Base-by-base conservation (phyloP, 2,888 invertebrate genomes). In the Auanema sp. region DNA sequence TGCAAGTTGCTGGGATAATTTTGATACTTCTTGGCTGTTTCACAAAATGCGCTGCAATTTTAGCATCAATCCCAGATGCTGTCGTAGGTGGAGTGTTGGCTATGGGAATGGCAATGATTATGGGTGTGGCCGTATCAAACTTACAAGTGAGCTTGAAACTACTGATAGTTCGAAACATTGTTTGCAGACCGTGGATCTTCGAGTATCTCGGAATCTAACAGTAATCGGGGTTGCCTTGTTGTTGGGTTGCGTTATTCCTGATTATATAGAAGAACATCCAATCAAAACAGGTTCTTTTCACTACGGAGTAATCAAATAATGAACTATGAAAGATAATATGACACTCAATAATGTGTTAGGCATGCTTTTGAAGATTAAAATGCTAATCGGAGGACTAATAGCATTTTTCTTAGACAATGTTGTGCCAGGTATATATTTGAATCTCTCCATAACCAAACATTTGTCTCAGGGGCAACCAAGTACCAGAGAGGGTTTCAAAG, bases 351-450 rank as follows among this genome's bases (percentile, higher is more conserved):
- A 72, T 14, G 60, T 70, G n/a, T 43, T 79, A 12, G 69, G 68
- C 59, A 74, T 76, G 56, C 64, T 78, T 33, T 60, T 80, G 12
- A 54, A 56, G 12, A 78, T 77, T 55, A 50, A 65, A 23, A 78
- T 80, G 78, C 68, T 86, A 68, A 83, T 86, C 6, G 86, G 85
- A 1, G 86, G 86, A 1, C 56, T 84, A 1, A 49, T 82, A 8
- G 86, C 85, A 0, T 85, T 85, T 65, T 57, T 86, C 40, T 72
- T 86, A 40, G 86, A 86, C 67, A 86, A 86, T 42, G 51, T 61
- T n/a, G 64, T 69, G 10, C 54, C 60, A 21, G 69, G 69, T 69
- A 42, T 33, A 21, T 16, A 18, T n/a, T 10, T 33, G n/a, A n/a
- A n/a, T n/a, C n/a, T n/a, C n/a, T n/a, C n/a, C n/a, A n/a, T 23